These are phyloP conservation scores for Tauraco erythrolophus DNA, from an alignment of 2,113 vertebrate genomes.

Conservation along the genomic window DNA sequence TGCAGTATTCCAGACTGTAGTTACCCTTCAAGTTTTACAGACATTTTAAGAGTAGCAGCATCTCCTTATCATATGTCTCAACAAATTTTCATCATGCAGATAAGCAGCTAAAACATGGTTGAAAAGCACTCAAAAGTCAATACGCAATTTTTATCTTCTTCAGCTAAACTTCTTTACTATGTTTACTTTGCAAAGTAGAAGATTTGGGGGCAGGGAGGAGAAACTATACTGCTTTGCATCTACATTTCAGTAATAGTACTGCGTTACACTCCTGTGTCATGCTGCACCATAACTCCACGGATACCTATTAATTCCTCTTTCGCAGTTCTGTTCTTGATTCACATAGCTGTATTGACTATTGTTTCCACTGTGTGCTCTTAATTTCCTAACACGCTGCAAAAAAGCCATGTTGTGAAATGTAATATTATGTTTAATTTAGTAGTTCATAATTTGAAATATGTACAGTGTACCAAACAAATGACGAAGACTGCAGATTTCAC, in stretches of 20 bases:
- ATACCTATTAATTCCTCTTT: neutral
- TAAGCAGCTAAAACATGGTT: conserved; percentile 10
- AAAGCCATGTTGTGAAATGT: conserved; percentile 34
- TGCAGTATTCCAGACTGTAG: neutral
- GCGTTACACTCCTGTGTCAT: neutral
- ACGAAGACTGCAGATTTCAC: neutral
- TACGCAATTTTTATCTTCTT: neutral
- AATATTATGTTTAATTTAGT: conserved; percentile 22
- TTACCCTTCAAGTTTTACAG: neutral
- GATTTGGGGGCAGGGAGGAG: neutral
- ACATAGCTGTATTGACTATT: neutral
- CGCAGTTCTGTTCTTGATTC: neutral
- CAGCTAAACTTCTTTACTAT: neutral
- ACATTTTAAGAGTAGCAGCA: neutral
- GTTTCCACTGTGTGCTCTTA: neutral
- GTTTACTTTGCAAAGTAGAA: conserved; percentile 14
- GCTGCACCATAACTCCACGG: neutral
- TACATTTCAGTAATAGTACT: neutral
- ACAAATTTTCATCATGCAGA: neutral
- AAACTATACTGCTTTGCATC: neutral
- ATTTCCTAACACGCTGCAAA: conserved; percentile 35
- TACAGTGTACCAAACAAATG: neutral
- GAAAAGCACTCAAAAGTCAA: neutral
- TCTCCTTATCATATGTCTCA: neutral
- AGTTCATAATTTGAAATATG: neutral